Evolutionary conservation across 2,888 invertebrate genomes (phyloP).

Genomic region (Drosophila peninsularis): DNA sequence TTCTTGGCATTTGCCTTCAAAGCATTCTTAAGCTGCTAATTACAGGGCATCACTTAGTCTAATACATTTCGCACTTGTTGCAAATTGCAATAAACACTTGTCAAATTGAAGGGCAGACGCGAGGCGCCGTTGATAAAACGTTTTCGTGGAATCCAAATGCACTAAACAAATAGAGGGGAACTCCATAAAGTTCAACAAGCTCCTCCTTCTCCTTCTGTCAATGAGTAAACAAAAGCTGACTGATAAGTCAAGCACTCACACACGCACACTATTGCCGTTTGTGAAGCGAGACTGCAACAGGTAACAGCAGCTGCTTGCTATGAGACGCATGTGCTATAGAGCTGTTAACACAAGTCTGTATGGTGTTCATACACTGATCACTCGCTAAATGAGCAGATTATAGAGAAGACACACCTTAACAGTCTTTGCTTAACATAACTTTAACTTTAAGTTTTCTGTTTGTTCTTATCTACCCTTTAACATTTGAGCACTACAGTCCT

Average conservation of each 20-base stretch:
- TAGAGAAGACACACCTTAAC: neutral
- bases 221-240: constrained; percentile 16
- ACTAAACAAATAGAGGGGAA: constrained; percentile 30
- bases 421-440: neutral
- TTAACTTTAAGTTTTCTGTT: too few relatives aligned
- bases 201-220: constrained; percentile 15
- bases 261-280: neutral
- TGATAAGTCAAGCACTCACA: constrained; percentile 17
- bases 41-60: constrained; percentile 1
- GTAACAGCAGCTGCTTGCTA: constrained; percentile 24
- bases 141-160: constrained; percentile 41
- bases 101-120: constrained; percentile 38
- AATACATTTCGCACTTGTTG: neutral
- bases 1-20: too few relatives aligned
- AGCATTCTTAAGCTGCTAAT: too few relatives aligned
- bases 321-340: neutral
- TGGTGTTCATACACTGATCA: neutral
- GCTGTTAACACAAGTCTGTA: neutral
- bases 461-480: neutral
- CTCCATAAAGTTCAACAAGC: constrained; percentile 6
- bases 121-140: constrained; percentile 37
- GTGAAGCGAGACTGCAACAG: constrained; percentile 29
- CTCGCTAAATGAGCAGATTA: neutral
- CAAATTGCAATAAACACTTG: constrained; percentile 42
- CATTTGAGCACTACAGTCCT: neutral